These are phyloP conservation scores for Leptinotarsa peninsularis DNA, from an alignment of 2,888 invertebrate genomes.

Conservation along the genomic window DNA sequence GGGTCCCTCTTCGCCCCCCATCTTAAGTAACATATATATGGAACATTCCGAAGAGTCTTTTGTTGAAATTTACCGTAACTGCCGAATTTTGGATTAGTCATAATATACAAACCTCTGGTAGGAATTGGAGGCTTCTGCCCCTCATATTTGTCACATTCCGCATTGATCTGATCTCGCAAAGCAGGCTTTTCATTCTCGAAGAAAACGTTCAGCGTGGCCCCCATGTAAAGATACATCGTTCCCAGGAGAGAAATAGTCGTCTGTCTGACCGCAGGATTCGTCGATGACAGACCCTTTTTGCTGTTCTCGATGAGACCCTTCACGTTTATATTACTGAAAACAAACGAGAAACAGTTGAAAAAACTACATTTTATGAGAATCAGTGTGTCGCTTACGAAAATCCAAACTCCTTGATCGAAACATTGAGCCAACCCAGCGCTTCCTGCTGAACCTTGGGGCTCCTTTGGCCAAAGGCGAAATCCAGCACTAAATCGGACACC, in stretches of 20 bases:
- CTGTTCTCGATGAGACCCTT: constrained; percentile 81
- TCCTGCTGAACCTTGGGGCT: constrained; percentile 93
- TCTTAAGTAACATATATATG: too few relatives aligned
- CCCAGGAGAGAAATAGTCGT: constrained; percentile 82
- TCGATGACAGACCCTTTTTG: constrained; percentile 86
- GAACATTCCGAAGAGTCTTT: too few relatives aligned
- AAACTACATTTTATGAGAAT: too few relatives aligned
- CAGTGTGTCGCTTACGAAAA: constrained; percentile 72
- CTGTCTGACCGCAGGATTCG: constrained; percentile 86
- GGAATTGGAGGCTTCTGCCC: constrained; percentile 84
- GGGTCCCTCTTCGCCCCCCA: too few relatives aligned
- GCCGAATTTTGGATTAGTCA: too few relatives aligned
- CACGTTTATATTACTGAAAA: constrained; percentile 72
- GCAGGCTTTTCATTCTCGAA: constrained; percentile 91
- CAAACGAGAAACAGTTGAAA: background rate
- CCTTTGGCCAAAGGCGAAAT: constrained; percentile 85
- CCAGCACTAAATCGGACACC: constrained; percentile 78
- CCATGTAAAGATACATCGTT: constrained; percentile 84
- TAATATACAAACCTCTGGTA: constrained; percentile 68
- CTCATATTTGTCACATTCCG: constrained; percentile 85
- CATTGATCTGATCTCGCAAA: constrained; percentile 84
- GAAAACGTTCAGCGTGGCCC: constrained; percentile 78
- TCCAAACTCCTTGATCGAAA: constrained; percentile 88
- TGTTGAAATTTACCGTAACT: too few relatives aligned
- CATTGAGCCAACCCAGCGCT: constrained; percentile 82